Evolutionary conservation across 1,140 invertebrate species (phyloP).

Genomic region (Brachionus koreanus): DNA sequence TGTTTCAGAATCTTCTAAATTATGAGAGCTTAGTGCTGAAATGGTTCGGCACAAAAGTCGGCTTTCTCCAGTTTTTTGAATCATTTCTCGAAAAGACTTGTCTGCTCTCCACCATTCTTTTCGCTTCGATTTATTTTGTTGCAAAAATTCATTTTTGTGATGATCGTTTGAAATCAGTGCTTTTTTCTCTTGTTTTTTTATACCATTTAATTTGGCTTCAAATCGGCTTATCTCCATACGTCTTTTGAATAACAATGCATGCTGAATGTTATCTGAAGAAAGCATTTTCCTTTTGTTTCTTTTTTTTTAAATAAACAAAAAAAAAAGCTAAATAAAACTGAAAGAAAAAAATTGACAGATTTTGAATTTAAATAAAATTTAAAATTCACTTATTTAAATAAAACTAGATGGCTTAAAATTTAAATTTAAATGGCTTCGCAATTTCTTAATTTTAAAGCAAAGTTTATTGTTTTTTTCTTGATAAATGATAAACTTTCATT

Average conservation of each 20-base stretch:
- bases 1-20: background rate
- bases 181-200: slow-evolving; percentile 18
- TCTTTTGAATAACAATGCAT: background rate
- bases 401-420: background rate
- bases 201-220: background rate
- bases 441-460: background rate
- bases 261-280: background rate
- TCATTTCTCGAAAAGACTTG: slow-evolving; percentile 6
- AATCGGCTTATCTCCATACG: background rate
- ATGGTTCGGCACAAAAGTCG: background rate
- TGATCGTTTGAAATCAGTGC: background rate
- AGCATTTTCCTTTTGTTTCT: background rate
- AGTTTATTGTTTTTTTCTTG: background rate
- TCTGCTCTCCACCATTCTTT: slow-evolving; percentile 31
- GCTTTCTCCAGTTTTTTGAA: background rate
- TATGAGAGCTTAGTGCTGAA: background rate
- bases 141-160: background rate
- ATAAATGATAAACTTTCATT: background rate
- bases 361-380: slow-evolving; percentile 10
- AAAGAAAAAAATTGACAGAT: background rate
- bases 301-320: background rate
- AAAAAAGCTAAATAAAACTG: background rate
- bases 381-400: background rate
- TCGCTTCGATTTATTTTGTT: background rate
- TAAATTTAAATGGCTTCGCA: background rate